Evolutionary conservation across 2,113 vertebrate genomes (phyloP), one percentile per base, ranked within the genome.

Genomic region (Syngnathus scovelli): DNA sequence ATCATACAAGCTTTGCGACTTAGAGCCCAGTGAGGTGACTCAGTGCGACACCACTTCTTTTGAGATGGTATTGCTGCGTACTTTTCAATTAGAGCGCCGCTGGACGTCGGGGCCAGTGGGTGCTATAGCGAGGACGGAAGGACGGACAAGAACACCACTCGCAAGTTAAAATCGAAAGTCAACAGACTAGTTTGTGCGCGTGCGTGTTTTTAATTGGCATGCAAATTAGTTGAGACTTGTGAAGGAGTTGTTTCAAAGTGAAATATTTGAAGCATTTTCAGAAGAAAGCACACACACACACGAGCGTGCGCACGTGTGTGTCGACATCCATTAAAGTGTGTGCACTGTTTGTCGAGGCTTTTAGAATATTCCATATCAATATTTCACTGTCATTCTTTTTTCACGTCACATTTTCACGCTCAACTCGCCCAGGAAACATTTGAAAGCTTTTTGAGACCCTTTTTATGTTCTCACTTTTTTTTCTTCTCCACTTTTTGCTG

Each of bases 351-450:
- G 77, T 81, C 44, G 12, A 56, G 60, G 79, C 78, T 80, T 76
- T 85, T 62, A 82, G 54, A 61, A 74, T 77, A 76, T 59, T 70
- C 41, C 23, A 19, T 15, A 85, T 88, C 16, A 88, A 88, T 88
- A 80, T 88, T 88, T 87, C 55, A 88, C 74, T 66, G 23, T 74
- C 12, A 61, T 67, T 84, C 68, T 85, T 89, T 75, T 80, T 66
- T 38, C 86, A 89, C 88, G 83, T 89, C 86, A 63, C 80, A 90
- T 90, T 76, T 84, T 89, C 68, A 86, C 69, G 87, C 85, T 88
- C 81, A 48, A 70, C 56, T 83, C 71, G 51, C 13, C 71, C 63
- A 6, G 67, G 43, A 46, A 62, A 62, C 61, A 62, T 62, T 62
- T 43, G 39, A 62, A 62, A 44, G 61, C 2, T 0, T 71, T 64